phyloP scores from a whole-genome alignment of 2,113 vertebrate species.

The Perca flavescens region DNA sequence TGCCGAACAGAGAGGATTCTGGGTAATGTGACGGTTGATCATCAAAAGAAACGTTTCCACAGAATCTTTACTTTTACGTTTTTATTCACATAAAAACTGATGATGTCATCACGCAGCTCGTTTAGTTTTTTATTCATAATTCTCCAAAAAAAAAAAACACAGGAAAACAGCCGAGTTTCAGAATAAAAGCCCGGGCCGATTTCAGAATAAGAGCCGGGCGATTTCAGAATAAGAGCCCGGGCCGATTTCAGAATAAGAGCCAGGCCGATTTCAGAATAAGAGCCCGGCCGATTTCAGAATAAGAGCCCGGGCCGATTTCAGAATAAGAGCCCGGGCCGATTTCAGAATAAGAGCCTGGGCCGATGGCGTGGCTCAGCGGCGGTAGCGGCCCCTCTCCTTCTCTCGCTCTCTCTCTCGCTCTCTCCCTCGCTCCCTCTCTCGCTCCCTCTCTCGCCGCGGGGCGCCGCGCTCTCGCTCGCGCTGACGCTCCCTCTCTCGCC shows the following conservation, averaged over 20 bases:
- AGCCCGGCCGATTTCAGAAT: slow-evolving; percentile 22
- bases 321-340: slow-evolving; percentile 29
- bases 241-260: slow-evolving; percentile 37
- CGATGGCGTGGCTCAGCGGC: slow-evolving; percentile 79
- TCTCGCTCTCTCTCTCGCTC: slow-evolving; percentile 88
- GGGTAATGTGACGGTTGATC: slow-evolving; percentile 2
- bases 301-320: slow-evolving; percentile 32
- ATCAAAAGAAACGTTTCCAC: slow-evolving; percentile 29
- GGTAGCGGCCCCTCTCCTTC: slow-evolving; percentile 94
- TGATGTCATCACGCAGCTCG: background rate
- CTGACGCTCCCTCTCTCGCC: slow-evolving; percentile 93
- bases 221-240: slow-evolving; percentile 40
- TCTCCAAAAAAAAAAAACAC: slow-evolving; percentile 18
- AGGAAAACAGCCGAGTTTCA: slow-evolving; percentile 22
- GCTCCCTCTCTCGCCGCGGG: slow-evolving; percentile 83
- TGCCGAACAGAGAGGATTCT: slow-evolving; percentile 11
- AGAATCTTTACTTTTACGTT: slow-evolving; percentile 7
- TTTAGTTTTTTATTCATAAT: slow-evolving; percentile 23
- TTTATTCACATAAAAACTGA: slow-evolving; percentile 41
- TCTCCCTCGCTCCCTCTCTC: slow-evolving; percentile 80
- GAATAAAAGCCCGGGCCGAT: slow-evolving; percentile 30
- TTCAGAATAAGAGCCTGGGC: slow-evolving; percentile 38
- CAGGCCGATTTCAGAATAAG: slow-evolving; percentile 36
- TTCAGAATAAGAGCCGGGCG: slow-evolving; percentile 49
- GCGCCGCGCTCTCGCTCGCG: slow-evolving; percentile 91